Evolutionary conservation across 2,113 vertebrate genomes (phyloP).

Genomic region (Clinocottus analis): DNA sequence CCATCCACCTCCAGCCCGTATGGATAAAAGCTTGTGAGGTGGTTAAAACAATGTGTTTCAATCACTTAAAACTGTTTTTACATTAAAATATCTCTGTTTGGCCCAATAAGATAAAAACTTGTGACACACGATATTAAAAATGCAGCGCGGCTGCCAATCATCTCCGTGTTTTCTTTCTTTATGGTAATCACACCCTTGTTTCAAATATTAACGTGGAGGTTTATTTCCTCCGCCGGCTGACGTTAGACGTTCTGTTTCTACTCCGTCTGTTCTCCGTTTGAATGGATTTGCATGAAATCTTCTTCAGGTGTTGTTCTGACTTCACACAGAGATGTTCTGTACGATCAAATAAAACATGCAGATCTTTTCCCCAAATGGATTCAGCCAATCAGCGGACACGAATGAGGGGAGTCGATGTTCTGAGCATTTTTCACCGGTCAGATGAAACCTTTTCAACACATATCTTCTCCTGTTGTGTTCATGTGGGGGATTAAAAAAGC

Average conservation of each 20-base stretch:
- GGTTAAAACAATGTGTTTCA: not conserved
- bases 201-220: slow-evolving; percentile 47
- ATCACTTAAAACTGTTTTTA: too few relatives aligned
- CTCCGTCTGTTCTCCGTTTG: slow-evolving; percentile 15
- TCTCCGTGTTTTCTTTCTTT: slow-evolving; percentile 54
- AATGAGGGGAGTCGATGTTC: too few relatives aligned
- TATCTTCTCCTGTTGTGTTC: not conserved
- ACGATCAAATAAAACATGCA: not conserved
- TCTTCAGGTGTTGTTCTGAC: not conserved
- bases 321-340: not conserved
- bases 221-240: slow-evolving; percentile 49
- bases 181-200: slow-evolving; percentile 53
- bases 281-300: slow-evolving; percentile 40
- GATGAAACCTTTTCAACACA: not conserved
- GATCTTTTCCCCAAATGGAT: not conserved
- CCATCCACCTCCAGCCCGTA: not conserved
- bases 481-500: not conserved
- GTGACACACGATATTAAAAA: slow-evolving; percentile 21
- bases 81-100: not conserved
- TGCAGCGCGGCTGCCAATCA: slow-evolving; percentile 27
- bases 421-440: not conserved
- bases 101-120: slow-evolving; percentile 22
- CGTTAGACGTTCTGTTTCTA: slow-evolving; percentile 36
- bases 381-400: not conserved
- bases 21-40: not conserved